These are phyloP conservation scores for Diorhabda elongata DNA, from an alignment of 1,140 invertebrate species.

Conservation along the genomic window DNA sequence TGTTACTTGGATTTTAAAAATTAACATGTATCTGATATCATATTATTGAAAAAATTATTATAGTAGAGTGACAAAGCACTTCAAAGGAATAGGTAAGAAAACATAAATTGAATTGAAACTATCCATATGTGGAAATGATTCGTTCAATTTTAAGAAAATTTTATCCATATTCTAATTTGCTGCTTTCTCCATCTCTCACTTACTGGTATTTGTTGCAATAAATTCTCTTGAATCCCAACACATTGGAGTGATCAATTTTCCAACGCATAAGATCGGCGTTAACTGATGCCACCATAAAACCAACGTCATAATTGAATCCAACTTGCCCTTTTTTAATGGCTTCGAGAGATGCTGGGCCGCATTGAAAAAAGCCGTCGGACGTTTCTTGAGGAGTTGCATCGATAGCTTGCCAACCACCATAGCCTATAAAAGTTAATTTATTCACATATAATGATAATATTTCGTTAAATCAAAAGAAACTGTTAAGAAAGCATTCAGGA, in stretches of 20 bases:
- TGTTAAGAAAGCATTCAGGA: too few species aligned
- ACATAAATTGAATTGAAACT: too few species aligned
- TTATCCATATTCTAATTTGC: background rate
- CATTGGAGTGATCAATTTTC: constrained; percentile 54
- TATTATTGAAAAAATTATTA: too few species aligned
- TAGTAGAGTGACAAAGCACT: too few species aligned
- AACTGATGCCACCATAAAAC: constrained; percentile 65
- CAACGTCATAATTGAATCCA: constrained; percentile 64
- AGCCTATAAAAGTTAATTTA: constrained; percentile 44
- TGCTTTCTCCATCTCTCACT: constrained; percentile 8
- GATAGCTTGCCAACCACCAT: constrained; percentile 72
- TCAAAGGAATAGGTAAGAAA: too few species aligned
- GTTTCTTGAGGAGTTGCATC: constrained; percentile 71
- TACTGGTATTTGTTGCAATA: constrained; percentile 57
- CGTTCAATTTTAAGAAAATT: background rate
- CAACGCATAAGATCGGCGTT: constrained; percentile 61
- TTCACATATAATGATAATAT: too few species aligned
- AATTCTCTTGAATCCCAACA: constrained; percentile 60
- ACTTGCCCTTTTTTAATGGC: constrained; percentile 70
- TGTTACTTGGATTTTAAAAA: too few species aligned
- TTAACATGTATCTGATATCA: too few species aligned
- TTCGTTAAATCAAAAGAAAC: too few species aligned
- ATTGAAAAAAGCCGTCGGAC: constrained; percentile 58
- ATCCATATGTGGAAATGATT: too few species aligned
- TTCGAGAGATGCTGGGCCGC: constrained; percentile 62